Conservation (phyloP, 2,113 vertebrate species). For the Felis catus region DNA sequence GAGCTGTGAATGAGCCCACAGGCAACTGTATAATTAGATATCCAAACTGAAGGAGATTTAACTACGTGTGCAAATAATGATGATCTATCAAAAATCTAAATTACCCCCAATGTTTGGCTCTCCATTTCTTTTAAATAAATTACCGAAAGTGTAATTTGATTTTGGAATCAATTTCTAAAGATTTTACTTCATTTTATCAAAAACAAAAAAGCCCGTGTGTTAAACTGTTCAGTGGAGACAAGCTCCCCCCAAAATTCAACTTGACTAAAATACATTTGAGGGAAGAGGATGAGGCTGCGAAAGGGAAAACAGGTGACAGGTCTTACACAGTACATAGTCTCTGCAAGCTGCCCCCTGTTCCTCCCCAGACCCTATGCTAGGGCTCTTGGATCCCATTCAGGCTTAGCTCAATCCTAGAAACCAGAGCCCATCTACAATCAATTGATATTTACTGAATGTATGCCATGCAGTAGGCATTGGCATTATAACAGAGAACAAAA, state of each 20-base stretch:
- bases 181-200: constrained; percentile 14
- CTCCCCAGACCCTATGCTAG: neutral
- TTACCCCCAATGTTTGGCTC: constrained; percentile 18
- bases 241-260: neutral
- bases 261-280: constrained; percentile 5
- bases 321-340: no score
- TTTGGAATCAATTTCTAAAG: constrained; percentile 56
- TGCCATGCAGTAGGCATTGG: neutral
- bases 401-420: neutral
- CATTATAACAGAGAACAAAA: neutral
- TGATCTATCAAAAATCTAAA: constrained; percentile 13
- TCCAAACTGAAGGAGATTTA: neutral
- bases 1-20: neutral
- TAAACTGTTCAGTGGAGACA: constrained; percentile 37
- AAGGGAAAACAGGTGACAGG: neutral
- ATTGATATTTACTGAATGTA: neutral
- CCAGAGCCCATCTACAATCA: neutral
- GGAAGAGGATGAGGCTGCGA: neutral
- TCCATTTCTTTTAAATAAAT: constrained; percentile 51
- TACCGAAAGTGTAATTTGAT: constrained; percentile 53
- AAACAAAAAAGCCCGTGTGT: neutral
- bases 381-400: neutral
- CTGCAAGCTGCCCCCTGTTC: neutral
- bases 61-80: constrained; percentile 4
- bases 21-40: neutral